Base-by-base conservation (phyloP, 1,140 invertebrate genomes). In the Rhagoletis zephyria region DNA sequence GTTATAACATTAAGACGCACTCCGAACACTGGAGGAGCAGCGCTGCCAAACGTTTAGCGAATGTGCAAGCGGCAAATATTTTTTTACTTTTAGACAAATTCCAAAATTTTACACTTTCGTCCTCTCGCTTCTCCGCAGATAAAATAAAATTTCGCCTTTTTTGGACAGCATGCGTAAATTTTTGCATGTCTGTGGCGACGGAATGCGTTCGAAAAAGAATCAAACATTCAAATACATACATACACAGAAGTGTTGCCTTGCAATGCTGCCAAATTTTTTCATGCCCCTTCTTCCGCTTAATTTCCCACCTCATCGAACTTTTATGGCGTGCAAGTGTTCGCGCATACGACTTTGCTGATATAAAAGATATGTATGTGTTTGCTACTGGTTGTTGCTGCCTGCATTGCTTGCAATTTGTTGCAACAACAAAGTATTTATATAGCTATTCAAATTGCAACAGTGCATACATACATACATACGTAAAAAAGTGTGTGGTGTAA, bases 161-260 rank as follows among this genome's bases (percentile, higher is more conserved):
- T 81, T 81, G 74, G 16, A 19, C 74, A 19, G 2, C 56, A 10
- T 81, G 74, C 74, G 74, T 81, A 56, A 51, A 81, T 56, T 81
- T n/a, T 12, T 81, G 16, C 2, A 16, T 74, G 74, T 81, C 74
- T 51, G 74, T 16, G 74, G 4, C 74, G 56, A 51, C n/a, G 74
- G 48, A 81, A 81, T 81, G 45, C 48, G 42, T 10, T 30, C 30
- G 30, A 30, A 30, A 3, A 59, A 9, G 30, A 81, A 81, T 19
- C 19, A 81, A 81, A 81, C 1, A 30, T 51, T 30, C 51, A 56
- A 81, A 81, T 30, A 30, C 30, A 30, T 30, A 30, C 30, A 30
- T 30, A 1, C n/a, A n/a, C 30, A 30, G 30, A 48, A 81, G 48
- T 81, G 5, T 59, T 56, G n/a, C 45, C 16, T 67, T 67, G 64